A percentile compares a stretch with the other conserved stretches of the same genome.
Conservation (phyloP, 2,113 vertebrate genomes). For the Ictidomys tridecemlineatus region DNA sequence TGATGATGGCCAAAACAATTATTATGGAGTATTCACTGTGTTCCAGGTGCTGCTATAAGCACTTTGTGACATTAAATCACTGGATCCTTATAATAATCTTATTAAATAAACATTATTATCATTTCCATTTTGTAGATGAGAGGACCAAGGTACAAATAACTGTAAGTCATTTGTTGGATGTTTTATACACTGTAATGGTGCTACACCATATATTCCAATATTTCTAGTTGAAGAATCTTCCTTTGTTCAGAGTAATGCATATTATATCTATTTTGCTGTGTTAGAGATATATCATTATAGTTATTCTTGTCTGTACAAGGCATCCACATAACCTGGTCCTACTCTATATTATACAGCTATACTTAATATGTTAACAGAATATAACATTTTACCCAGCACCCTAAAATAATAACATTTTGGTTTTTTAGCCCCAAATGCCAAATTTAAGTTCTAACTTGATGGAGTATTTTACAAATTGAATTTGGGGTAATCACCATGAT, state of each 20-base stretch:
- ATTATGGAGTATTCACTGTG: background rate
- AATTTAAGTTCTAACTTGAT: slow-evolving; percentile 14
- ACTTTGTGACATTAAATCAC: background rate
- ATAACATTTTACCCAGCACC: background rate
- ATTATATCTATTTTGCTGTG: background rate
- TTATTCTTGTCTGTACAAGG: slow-evolving; percentile 1
- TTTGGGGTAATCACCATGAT: background rate
- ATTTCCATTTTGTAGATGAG: slow-evolving; percentile 9
- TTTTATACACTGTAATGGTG: background rate
- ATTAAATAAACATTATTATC: background rate
- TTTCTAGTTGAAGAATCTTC: slow-evolving; percentile 23
- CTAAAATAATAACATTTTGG: background rate
- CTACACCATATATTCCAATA: background rate
- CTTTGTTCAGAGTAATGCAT: background rate
- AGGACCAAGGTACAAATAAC: background rate
- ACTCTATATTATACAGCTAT: background rate
- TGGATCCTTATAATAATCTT: background rate
- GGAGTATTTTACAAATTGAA: background rate
- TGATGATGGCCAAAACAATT: background rate
- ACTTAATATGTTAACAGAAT: background rate
- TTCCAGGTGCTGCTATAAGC: background rate
- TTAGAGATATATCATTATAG: background rate
- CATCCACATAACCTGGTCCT: background rate
- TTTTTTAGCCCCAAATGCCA: background rate
- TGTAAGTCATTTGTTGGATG: background rate